Evolutionary conservation across 92 coral and sea anemone species (phyloP), one percentile per base, ranked within the genome.

Genomic region (Actinernus sp.): DNA sequence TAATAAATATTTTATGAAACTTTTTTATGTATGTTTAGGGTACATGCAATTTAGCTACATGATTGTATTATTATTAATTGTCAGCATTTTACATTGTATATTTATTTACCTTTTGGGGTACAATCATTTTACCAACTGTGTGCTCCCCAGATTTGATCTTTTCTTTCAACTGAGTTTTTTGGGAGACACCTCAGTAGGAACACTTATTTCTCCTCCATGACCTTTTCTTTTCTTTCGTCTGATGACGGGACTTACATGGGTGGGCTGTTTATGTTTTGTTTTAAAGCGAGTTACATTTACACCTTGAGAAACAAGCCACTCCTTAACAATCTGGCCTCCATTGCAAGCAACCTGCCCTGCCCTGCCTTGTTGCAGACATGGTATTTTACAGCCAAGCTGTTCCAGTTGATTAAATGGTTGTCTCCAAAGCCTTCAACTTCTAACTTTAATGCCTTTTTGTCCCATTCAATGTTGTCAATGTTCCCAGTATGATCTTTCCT

Each of bases 291-390:
- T 53, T 22, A 75, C 23, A 31, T 82, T 22, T 13, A 74, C 78
- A 10, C 69, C 69, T 34, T 75, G 37, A 11, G 60, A 30, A 16
- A 58, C 41, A 17, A 82, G 58, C 78, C 66, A 61, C 37, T 68
- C 71, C 54, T 82, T 67, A 25, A 83, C 51, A 26, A 83, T 83
- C 31, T 83, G 90, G 0, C 90, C 90, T 33, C 84, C 72, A 83
- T 82, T 76, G 18, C 26, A 38, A 3, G 90, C 74, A 2, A 76
- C 27, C 52, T 59, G 61, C 7, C 68, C 84, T 59, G 61, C 7
- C 68, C 84, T 49, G 37, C 21, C 38, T 50, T 76, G 52, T 76
- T 45, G 16, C 13, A 2, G 14, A 76, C 84, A 52, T 68, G 28
- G 52, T 50, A 68, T 3, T 56, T 21, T 41, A 13, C 56, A 19